A percentile compares a stretch with the other conserved stretches of the same genome.
These are phyloP conservation scores for Cyprinella venusta DNA, from an alignment of 2,797 vertebrate genomes.

Conservation along the genomic window DNA sequence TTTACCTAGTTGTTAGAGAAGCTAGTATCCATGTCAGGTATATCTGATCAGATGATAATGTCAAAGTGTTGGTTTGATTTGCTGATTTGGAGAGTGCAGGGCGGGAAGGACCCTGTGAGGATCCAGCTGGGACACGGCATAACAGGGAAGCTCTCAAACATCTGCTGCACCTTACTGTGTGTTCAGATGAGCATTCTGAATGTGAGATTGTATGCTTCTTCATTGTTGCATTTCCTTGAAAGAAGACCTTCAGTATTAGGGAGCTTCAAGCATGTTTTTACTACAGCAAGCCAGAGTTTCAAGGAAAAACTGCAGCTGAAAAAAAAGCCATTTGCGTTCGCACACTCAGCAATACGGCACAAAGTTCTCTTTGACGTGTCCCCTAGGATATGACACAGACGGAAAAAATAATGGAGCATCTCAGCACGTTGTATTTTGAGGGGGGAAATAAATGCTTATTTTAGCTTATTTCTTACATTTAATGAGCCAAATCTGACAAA, in stretches of 20 bases:
- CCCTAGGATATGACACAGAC: constrained; percentile 17
- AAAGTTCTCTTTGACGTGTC: constrained; percentile 24
- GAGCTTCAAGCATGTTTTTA: constrained; percentile 41
- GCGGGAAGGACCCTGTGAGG: constrained; percentile 28
- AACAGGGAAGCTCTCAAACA: constrained; percentile 38
- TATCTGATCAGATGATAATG: constrained; percentile 32
- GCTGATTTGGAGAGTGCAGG: constrained; percentile 19
- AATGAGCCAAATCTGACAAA: constrained; percentile 44
- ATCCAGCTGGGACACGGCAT: constrained; percentile 49
- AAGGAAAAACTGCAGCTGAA: constrained; percentile 25
- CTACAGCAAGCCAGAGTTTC: constrained; percentile 24
- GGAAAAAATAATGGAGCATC: constrained; percentile 15
- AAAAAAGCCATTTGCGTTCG: constrained; percentile 28
- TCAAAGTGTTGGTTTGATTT: constrained; percentile 47
- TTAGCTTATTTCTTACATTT: constrained; percentile 29
- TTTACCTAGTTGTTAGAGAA: background rate
- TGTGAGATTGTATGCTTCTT: background rate
- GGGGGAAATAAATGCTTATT: constrained; percentile 35
- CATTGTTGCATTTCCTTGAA: constrained; percentile 4
- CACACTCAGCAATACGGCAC: constrained; percentile 32
- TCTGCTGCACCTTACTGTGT: constrained; percentile 46
- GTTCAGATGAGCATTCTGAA: constrained; percentile 45
- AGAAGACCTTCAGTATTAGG: constrained; percentile 24
- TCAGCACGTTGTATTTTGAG: constrained; percentile 22
- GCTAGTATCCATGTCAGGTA: constrained; percentile 42